phyloP scores from a whole-genome alignment of 2,888 invertebrate genomes.

The Tachina grossa region DNA sequence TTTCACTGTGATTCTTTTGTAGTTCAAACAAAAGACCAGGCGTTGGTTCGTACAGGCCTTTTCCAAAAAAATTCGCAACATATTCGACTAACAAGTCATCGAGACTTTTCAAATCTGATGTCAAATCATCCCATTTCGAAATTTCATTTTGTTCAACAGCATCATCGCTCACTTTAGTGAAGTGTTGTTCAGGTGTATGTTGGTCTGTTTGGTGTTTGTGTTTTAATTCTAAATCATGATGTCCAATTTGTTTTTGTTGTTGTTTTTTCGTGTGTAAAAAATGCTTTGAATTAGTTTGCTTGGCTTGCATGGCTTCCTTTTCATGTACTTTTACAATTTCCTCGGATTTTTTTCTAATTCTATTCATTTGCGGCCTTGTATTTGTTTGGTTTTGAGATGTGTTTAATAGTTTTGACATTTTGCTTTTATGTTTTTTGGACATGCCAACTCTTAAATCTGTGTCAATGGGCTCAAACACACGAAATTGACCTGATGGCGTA shows the following conservation, averaged over 20 bases:
- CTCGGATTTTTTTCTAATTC: constrained; percentile 18
- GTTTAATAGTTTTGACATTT: constrained; percentile 32
- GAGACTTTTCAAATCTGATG: constrained; percentile 75
- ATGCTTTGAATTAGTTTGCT: constrained; percentile 27
- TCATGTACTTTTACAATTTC: neutral
- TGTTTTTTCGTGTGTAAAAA: constrained; percentile 6
- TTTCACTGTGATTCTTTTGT: constrained; percentile 73
- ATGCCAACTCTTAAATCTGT: constrained; percentile 76
- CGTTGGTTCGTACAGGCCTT: constrained; percentile 77
- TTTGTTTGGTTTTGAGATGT: neutral
- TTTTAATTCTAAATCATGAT: neutral
- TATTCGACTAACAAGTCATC: constrained; percentile 78
- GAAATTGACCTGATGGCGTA: constrained; percentile 79
- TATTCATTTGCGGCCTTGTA: constrained; percentile 8
- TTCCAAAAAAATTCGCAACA: constrained; percentile 76
- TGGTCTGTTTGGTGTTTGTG: neutral
- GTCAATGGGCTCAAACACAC: constrained; percentile 78
- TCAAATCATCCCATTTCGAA: constrained; percentile 62
- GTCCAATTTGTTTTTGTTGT: neutral
- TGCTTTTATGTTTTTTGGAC: constrained; percentile 71
- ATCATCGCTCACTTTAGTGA: neutral
- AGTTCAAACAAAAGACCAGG: constrained; percentile 77
- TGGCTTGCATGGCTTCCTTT: neutral
- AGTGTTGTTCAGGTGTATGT: neutral
- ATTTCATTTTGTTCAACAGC: constrained; percentile 37